Base-by-base conservation (phyloP, 2,888 invertebrate genomes). In the Rotaria socialis region DNA sequence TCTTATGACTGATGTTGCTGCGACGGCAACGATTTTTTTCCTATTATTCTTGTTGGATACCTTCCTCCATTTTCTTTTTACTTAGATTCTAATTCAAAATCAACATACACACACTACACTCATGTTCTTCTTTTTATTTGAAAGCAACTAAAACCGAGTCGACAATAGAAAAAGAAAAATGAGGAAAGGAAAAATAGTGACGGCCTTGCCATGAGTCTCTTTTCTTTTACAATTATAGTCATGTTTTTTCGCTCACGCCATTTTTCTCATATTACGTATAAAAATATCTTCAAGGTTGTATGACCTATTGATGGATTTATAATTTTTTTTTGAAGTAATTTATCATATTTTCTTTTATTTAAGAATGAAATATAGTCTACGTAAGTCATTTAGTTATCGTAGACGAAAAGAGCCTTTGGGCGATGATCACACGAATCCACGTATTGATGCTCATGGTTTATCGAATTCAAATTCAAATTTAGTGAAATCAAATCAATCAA, bases 331-430 rank as follows among this genome's bases (percentile, higher is more conserved):
- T 35, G 35, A 35, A 35, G 35, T 35, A 35, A 35, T 35, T 19
- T 19, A 10, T 6, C 2, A 27, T 6, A 4, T 35, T 35, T 16
- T 19, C 2, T 67, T 67, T 4, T 19, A 5, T 67, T 67, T 67
- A 67, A 67, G 67, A 67, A 67, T 67, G 67, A 67, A 67, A 67
- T 41, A 67, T 67, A 67, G 67, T 35, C 67, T 67, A 19, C 67
- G 67, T 35, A 67, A 67, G 35, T 35, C 67, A 41, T 67, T 67
- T 27, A 67, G 35, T 41, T 41, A 14, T 67, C 67, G 67, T 67
- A 35, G 67, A 67, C 67, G 35, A 35, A 67, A 67, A 35, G 67
- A 67, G 6, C 35, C 5, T 35, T 7, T 3, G 14, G 67, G 35
- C 16, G 67, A 67, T 41, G 67, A 67, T 41, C 67, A 67, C 14